Conservation (phyloP, 2,888 invertebrate genomes). For the Mechanitis mazaeus region DNA sequence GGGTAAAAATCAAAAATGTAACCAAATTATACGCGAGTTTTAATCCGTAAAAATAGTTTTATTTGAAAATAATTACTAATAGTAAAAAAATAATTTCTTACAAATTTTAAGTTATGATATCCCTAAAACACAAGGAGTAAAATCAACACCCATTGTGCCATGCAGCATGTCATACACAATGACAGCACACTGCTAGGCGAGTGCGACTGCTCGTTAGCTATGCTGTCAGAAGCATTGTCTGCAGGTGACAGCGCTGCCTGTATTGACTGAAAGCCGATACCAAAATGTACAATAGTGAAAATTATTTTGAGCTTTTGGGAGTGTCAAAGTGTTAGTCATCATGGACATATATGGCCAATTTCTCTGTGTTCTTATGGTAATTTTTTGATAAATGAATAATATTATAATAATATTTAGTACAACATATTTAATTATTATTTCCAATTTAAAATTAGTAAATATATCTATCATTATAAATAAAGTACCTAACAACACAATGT, state of each 20-base stretch:
- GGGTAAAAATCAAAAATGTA: too few species aligned
- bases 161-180: neutral
- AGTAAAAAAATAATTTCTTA: too few species aligned
- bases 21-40: too few species aligned
- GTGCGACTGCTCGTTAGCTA: neutral
- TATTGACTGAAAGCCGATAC: slow-evolving; percentile 5
- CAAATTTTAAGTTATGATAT: neutral
- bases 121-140: neutral
- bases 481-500: too few species aligned
- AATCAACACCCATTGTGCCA: neutral
- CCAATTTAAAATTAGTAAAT: too few species aligned
- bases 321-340: neutral
- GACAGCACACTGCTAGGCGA: slow-evolving; percentile 3
- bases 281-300: slow-evolving; percentile 3
- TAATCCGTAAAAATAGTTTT: too few species aligned
- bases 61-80: too few species aligned
- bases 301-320: neutral
- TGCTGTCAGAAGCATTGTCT: slow-evolving; percentile 2
- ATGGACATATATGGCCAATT: neutral
- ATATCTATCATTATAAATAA: too few species aligned
- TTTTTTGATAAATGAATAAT: too few species aligned
- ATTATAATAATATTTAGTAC: too few species aligned
- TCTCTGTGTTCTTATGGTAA: too few species aligned
- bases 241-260: slow-evolving; percentile 2
- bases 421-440: too few species aligned